Evolutionary conservation across 2,888 invertebrate species (phyloP).

Genomic region (Macaria liturata): DNA sequence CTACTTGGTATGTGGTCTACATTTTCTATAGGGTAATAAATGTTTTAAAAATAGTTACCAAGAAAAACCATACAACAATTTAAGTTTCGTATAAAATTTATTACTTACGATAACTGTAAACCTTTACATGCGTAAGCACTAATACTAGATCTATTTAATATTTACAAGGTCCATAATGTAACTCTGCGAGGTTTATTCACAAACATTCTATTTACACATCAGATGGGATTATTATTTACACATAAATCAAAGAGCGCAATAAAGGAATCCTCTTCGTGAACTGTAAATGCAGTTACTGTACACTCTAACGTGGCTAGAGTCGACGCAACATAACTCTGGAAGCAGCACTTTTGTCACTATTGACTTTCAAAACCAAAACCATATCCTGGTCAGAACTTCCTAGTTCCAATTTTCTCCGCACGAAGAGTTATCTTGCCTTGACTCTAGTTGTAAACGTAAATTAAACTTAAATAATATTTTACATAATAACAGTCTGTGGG

Average conservation of each 20-base stretch:
- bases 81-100: conserved; percentile 26
- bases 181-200: conserved; percentile 60
- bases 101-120: conserved; percentile 32
- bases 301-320: conserved; percentile 15
- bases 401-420: too few species aligned
- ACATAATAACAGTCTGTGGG: conserved; percentile 67
- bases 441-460: conserved; percentile 15
- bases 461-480: conserved; percentile 43
- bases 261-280: conserved; percentile 14
- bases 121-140: conserved; percentile 25
- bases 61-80: conserved; percentile 6
- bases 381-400: too few species aligned
- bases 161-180: conserved; percentile 52
- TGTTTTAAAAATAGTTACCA: too few species aligned
- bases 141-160: conserved; percentile 39
- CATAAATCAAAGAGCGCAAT: conserved; percentile 21
- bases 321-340: too few species aligned
- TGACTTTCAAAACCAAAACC: too few species aligned
- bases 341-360: too few species aligned
- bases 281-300: conserved; percentile 34
- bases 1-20: too few species aligned
- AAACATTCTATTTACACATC: conserved; percentile 33
- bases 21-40: too few species aligned
- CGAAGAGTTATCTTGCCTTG: too few species aligned
- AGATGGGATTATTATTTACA: conserved; percentile 36